phyloP scores from a whole-genome alignment of 1,140 invertebrate genomes.

The Aphelenchoides avenae region DNA sequence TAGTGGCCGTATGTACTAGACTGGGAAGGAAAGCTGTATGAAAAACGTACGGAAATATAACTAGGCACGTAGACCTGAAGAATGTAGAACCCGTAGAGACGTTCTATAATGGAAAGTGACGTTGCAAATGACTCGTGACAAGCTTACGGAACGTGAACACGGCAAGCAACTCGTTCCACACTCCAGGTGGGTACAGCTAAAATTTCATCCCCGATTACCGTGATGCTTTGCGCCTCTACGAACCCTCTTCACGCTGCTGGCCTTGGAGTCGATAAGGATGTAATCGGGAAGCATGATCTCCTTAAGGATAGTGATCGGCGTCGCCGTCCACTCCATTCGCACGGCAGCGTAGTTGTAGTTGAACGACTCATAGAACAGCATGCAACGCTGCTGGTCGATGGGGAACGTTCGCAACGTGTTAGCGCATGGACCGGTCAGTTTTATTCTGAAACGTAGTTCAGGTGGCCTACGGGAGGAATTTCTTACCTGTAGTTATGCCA shows the following conservation, averaged over 20 bases:
- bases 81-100: slow-evolving; percentile 41
- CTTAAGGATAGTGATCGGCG: slow-evolving; percentile 53
- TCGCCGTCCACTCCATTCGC: slow-evolving; percentile 54
- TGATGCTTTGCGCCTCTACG: slow-evolving; percentile 2
- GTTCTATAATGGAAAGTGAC: slow-evolving; percentile 24
- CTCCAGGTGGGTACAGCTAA: slow-evolving; percentile 55
- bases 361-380: slow-evolving; percentile 59
- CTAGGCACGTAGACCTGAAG: slow-evolving; percentile 54
- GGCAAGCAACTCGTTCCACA: slow-evolving; percentile 57
- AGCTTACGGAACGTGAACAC: slow-evolving; percentile 58
- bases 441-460: slow-evolving; percentile 43
- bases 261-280: slow-evolving; percentile 55
- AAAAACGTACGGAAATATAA: slow-evolving; percentile 57
- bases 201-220: slow-evolving; percentile 6
- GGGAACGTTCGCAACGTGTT: slow-evolving; percentile 54
- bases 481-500: slow-evolving; percentile 53
- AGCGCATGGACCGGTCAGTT: slow-evolving; percentile 56
- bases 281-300: slow-evolving; percentile 58
- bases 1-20: too few relatives aligned
- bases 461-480: too few relatives aligned
- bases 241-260: slow-evolving; percentile 40
- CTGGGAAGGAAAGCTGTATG: too few relatives aligned
- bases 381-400: slow-evolving; percentile 57
- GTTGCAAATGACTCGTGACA: too few relatives aligned
- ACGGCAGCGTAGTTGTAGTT: slow-evolving; percentile 57